Evolutionary conservation across 2,888 invertebrate species (phyloP), one percentile per base, ranked within the genome.

Genomic region (Tolmerus cingulatus): DNA sequence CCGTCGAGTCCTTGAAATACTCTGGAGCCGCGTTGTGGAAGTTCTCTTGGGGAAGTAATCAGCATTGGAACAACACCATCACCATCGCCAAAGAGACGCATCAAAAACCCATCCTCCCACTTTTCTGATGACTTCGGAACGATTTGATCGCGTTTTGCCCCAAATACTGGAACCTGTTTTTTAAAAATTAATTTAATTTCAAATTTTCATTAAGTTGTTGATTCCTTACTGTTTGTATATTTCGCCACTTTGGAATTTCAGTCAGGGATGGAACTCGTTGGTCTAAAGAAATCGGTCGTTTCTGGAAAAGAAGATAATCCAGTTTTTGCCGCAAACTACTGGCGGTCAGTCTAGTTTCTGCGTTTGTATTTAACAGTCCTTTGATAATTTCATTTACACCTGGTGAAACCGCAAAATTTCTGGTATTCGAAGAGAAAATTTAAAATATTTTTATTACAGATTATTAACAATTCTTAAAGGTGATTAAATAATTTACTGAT

Each of bases 291-390:
- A 46, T 57, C 19, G 86, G 27, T 34, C 82, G 55, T 23, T 87
- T 81, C 4, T 81, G 46, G 23, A 86, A 84, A 5, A 89, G 82
- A 51, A 89, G 87, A 34, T 86, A 78, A 55, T 89, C 88, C n/a
- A 90, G 12, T 74, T 88, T 87, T 57, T 86, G 86, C 19, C 88
- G 87, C 87, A 96, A 95, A 93, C 96, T 94, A 55, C 94, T 93
- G 9, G 96, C 96, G 5, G 95, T 94, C 89, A 96, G 92, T 89
- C 96, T 94, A 89, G 94, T 94, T 89, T 94, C 94, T 0, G 96
- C 95, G 91, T 96, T 95, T 90, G 96, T 94, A 12, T 95, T 94
- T 51, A 96, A 92, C 78, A 96, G 92, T 89, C 95, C 94, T 90
- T 94, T 94, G 88, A 96, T 96, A 51, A 96, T 92, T 94, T 89